Percentiles rank a stretch among this genome's conserved stretches.
Conservation (phyloP, 2,797 vertebrate species). For the Acropternis orthonyx region DNA sequence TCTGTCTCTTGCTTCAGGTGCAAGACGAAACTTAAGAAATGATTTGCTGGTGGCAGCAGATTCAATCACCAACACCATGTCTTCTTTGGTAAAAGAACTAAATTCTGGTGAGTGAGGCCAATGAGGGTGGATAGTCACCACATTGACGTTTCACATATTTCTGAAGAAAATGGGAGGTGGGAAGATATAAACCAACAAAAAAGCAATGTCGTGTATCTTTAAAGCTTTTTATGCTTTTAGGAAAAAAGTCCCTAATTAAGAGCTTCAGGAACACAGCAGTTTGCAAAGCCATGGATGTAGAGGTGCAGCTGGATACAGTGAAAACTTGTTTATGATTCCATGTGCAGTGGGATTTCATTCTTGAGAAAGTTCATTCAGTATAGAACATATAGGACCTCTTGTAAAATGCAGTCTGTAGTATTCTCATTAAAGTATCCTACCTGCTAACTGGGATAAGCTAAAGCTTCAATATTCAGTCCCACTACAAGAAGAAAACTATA, state of each 20-base stretch:
- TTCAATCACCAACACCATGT: constrained; percentile 99
- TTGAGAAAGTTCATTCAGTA: not conserved
- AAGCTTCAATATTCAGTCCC: not conserved
- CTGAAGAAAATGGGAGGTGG: not conserved
- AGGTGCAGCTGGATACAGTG: not conserved
- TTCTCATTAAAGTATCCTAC: not conserved
- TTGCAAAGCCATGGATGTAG: not conserved
- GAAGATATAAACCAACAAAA: not conserved
- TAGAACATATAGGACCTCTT: not conserved
- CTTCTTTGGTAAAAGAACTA: constrained; percentile 94
- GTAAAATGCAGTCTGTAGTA: not conserved
- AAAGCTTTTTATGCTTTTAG: not conserved
- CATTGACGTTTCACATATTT: not conserved
- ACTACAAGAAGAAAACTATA: not conserved
- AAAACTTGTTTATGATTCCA: not conserved
- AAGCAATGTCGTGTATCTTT: not conserved
- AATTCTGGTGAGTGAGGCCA: constrained; percentile 86
- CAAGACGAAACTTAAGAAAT: constrained; percentile 94
- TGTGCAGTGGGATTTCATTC: not conserved
- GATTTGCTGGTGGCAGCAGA: constrained; percentile 96
- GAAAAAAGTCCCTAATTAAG: not conserved
- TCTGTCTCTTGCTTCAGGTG: constrained; percentile 79
- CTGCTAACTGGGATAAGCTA: not conserved
- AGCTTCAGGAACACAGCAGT: not conserved
- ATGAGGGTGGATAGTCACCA: fast-evolving